Conservation (phyloP, 2,113 vertebrate genomes). For the Gambusia affinis region DNA sequence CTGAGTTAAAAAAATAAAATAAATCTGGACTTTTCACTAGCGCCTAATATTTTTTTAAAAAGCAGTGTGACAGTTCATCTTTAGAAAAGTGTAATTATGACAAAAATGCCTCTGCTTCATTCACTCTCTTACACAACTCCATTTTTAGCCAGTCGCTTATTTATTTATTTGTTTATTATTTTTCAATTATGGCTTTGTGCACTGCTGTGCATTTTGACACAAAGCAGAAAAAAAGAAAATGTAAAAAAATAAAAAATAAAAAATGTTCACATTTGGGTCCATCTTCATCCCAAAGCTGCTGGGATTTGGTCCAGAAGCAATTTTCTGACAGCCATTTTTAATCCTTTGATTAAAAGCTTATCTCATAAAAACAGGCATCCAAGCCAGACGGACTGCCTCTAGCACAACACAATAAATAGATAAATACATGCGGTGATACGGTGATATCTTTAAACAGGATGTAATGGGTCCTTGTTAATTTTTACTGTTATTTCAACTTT, state of each 20-base stretch:
- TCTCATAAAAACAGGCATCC: neutral
- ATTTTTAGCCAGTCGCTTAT: slow-evolving; percentile 7
- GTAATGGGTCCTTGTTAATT: neutral
- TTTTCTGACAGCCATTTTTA: neutral
- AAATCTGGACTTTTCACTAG: slow-evolving; percentile 14
- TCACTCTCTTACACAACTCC: slow-evolving; percentile 6
- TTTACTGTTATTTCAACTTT: too few relatives aligned
- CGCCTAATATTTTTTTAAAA: neutral
- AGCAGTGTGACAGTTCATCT: slow-evolving; percentile 17
- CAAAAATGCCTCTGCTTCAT: neutral
- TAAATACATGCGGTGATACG: neutral
- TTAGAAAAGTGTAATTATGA: slow-evolving; percentile 17
- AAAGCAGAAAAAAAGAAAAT: too few relatives aligned
- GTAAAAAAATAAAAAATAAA: neutral
- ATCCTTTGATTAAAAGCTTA: too few relatives aligned
- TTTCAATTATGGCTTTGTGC: slow-evolving; percentile 11
- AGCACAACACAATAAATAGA: neutral
- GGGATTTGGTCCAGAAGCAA: slow-evolving; percentile 38
- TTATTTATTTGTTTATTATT: neutral
- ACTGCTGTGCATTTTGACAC: slow-evolving; percentile 11
- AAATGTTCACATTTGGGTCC: slow-evolving; percentile 1
- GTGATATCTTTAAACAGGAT: neutral
- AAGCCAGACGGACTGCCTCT: too few relatives aligned
- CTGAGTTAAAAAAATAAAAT: slow-evolving; percentile 5
- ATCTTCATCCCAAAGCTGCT: slow-evolving; percentile 32